phyloP scores from a whole-genome alignment of 2,797 vertebrate species.

The Sardinella longiceps region DNA sequence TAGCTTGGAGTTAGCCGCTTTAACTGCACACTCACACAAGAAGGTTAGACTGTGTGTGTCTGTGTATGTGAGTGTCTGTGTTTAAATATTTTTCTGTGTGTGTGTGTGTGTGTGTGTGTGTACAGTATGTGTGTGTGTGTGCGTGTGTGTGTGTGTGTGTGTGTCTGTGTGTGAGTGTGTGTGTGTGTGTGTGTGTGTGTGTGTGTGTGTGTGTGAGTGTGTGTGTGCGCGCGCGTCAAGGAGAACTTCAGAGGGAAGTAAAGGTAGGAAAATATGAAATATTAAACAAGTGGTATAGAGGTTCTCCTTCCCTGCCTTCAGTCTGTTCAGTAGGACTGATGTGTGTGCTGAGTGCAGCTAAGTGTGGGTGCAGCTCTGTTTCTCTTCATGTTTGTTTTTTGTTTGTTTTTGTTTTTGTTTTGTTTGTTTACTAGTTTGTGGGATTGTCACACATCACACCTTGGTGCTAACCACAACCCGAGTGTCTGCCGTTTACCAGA shows the following conservation, averaged over 20 bases:
- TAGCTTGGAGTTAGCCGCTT: slow-evolving; percentile 50
- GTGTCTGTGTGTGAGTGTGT: slow-evolving; percentile 41
- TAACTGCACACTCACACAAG: slow-evolving; percentile 54
- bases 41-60: slow-evolving; percentile 39
- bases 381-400: slow-evolving; percentile 21
- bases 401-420: not conserved
- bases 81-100: no score
- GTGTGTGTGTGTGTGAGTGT: not conserved
- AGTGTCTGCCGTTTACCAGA: not conserved
- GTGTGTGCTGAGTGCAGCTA: slow-evolving; percentile 23
- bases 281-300: slow-evolving; percentile 51
- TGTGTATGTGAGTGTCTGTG: not conserved
- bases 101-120: no score
- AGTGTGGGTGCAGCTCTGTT: not conserved
- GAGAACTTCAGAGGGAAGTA: slow-evolving; percentile 48
- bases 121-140: not conserved
- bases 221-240: not conserved
- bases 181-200: not conserved
- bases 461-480: not conserved
- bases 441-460: not conserved
- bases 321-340: not conserved
- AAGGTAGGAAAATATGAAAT: slow-evolving; percentile 54
- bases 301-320: slow-evolving; percentile 33
- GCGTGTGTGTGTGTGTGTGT: not conserved
- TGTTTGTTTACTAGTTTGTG: not conserved